Conservation (phyloP, 2,113 vertebrate species). For the Uropsilus gracilis region DNA sequence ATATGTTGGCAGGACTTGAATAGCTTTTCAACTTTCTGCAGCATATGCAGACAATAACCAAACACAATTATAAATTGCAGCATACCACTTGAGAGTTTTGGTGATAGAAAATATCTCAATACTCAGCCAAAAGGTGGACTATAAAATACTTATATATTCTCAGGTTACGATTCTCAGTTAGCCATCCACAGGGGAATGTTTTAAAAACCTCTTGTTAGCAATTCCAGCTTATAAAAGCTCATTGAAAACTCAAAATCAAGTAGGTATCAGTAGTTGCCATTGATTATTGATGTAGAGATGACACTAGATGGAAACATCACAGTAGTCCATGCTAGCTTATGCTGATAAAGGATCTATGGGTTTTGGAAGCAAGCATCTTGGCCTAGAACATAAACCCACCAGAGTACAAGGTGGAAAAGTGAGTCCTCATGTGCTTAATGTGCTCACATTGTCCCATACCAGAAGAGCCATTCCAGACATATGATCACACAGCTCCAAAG, state of each 20-base stretch:
- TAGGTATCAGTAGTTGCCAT: not conserved
- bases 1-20: slow-evolving; percentile 66
- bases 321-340: not conserved
- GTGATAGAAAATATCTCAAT: slow-evolving; percentile 62
- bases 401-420: not conserved
- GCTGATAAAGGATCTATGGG: not conserved
- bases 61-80: slow-evolving; percentile 72
- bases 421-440: not conserved
- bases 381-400: not conserved
- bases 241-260: slow-evolving; percentile 29
- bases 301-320: not conserved
- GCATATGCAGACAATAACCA: slow-evolving; percentile 63
- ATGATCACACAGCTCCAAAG: not conserved
- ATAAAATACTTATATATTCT: slow-evolving; percentile 50
- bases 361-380: slow-evolving; percentile 8
- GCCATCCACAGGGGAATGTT: not conserved
- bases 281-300: not conserved
- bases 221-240: not conserved
- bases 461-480: not conserved
- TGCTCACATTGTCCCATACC: not conserved
- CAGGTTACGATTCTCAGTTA: slow-evolving; percentile 49
- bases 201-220: slow-evolving; percentile 55
- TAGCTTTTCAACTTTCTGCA: slow-evolving; percentile 67
- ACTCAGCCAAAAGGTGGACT: slow-evolving; percentile 62
- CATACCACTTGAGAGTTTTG: slow-evolving; percentile 44